Base-by-base conservation (phyloP, 2,797 vertebrate species). In the Malurus splendens region DNA sequence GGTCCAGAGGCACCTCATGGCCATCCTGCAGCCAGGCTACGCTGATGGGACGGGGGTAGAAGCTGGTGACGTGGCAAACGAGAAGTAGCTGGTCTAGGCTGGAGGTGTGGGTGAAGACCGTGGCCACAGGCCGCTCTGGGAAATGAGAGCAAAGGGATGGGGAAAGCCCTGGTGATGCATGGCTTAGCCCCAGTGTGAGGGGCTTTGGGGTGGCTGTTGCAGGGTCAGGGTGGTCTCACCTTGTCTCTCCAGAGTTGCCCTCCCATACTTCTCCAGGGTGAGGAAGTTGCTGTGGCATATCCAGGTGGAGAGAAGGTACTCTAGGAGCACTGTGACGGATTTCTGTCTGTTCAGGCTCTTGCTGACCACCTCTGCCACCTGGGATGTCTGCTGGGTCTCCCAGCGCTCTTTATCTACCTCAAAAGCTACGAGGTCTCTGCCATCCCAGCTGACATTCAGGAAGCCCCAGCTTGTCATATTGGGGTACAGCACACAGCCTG, bases 21-120 rank as follows among this genome's bases (percentile, higher is more conserved):
- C 90, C 82, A 18, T 92, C 87, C 52, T 4, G 59, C 57, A 92
- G 73, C 90, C 90, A 92, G 48, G 54, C 57, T 61, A 92, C 68
- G 0, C 57, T 82, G 68, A 92, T 79, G 87, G 82, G 39, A 24
- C 20, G 48, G 2, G 82, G 87, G 18, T 79, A 89, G 78, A 92
- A 92, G 36, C 36, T 9, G 33, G 36, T 36, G 36, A 36, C 36
- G 36, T 36, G 36, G 54, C 90, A 92, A 50, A 89, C 18, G 7
- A 89, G 78, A 42, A 75, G 78, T n/a, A 92, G 73, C 38, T 39
- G 83, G 10, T 18, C 50, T 18, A 3, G 68, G 30, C 45, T 61
- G 59, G 54, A 44, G 0, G 2, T 25, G 65, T 9, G 70, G 50
- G 70, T 9, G 0, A 76, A 90, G 64, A 92, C 79, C 0, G 50